Evolutionary conservation across 2,888 invertebrate genomes (phyloP).

Genomic region (Tenthredo livida): DNA sequence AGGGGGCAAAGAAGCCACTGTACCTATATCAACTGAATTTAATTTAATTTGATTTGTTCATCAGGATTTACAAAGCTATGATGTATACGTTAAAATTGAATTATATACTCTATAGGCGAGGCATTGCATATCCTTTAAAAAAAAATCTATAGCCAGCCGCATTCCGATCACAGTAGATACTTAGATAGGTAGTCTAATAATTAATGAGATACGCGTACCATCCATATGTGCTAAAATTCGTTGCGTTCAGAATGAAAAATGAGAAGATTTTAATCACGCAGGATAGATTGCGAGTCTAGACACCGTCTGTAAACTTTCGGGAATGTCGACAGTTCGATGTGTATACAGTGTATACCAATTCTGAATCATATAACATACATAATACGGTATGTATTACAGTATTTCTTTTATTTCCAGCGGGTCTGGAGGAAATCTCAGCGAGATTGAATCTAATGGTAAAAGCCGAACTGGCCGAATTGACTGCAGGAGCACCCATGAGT

Average conservation of each 20-base stretch:
- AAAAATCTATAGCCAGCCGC: background rate
- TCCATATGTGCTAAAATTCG: background rate
- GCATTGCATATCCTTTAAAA: background rate
- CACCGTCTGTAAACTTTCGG: background rate
- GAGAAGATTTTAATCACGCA: constrained; percentile 57
- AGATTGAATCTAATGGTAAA: constrained; percentile 84
- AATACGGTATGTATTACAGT: background rate
- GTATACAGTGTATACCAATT: background rate
- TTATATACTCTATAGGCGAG: background rate
- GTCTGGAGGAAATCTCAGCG: constrained; percentile 86
- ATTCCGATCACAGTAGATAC: background rate
- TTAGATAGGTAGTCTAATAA: constrained; percentile 5
- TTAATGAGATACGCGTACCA: background rate
- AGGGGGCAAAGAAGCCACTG: background rate
- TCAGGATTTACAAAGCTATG: background rate
- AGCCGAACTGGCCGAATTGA: constrained; percentile 79
- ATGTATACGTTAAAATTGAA: background rate
- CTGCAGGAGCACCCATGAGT: constrained; percentile 73
- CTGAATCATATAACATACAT: background rate
- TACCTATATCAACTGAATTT: background rate
- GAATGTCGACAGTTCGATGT: background rate
- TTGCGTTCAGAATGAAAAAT: constrained; percentile 51
- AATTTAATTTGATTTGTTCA: background rate
- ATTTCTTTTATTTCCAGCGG: constrained; percentile 77
- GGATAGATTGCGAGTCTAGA: constrained; percentile 53